These are phyloP conservation scores for Gymnothorax reevesii DNA, from an alignment of 2,797 vertebrate genomes.

Conservation along the genomic window DNA sequence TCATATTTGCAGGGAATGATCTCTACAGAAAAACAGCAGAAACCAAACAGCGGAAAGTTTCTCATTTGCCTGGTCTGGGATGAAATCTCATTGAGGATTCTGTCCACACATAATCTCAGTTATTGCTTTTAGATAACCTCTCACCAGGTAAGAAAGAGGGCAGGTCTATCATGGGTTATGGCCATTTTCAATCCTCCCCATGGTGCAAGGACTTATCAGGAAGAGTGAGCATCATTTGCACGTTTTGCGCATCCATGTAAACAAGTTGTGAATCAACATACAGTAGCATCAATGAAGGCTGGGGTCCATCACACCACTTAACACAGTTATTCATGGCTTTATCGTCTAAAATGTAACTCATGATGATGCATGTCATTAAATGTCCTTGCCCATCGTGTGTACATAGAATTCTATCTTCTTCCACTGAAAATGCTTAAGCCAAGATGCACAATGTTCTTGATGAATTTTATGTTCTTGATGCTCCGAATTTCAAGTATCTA, in stretches of 20 bases:
- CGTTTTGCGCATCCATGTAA: neutral
- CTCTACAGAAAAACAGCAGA: neutral
- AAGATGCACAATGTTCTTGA: neutral
- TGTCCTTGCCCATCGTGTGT: neutral
- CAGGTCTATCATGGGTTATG: neutral
- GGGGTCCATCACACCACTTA: neutral
- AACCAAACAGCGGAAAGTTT: neutral
- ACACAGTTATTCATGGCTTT: neutral
- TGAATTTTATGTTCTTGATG: neutral
- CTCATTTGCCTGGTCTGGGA: neutral
- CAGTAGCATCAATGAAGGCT: neutral
- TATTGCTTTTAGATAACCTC: constrained; percentile 6
- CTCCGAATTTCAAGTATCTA: neutral
- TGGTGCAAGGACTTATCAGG: neutral
- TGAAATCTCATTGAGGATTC: constrained; percentile 8
- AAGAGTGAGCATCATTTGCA: neutral
- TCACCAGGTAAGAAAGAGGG: neutral
- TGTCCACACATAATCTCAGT: neutral
- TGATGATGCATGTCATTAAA: neutral
- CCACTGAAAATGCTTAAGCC: neutral
- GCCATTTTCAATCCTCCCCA: constrained; percentile 7
- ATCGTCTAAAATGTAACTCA: neutral
- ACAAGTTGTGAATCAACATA: neutral
- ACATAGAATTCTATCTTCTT: too few relatives aligned
- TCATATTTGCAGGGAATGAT: neutral